A percentile compares a stretch with the other conserved stretches of the same genome.
Evolutionary conservation across 2,888 invertebrate species (phyloP).

Genomic region (Sialis lutaria): DNA sequence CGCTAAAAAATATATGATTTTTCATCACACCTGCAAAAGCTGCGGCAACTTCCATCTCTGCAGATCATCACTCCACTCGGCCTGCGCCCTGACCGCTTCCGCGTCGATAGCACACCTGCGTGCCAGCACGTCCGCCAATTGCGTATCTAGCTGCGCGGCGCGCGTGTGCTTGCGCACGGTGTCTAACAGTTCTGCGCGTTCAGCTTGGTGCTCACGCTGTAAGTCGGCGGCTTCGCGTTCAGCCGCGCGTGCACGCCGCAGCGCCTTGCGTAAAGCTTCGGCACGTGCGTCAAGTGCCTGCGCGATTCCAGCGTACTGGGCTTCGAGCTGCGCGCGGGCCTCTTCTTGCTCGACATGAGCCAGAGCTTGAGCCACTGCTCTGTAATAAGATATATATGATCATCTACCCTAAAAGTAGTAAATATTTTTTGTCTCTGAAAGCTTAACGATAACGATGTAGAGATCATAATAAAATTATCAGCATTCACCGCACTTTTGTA

Average conservation of each 20-base stretch:
- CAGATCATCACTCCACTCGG: conserved; percentile 58
- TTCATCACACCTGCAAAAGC: not conserved
- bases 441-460: no score
- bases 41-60: conserved; percentile 56
- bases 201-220: conserved; percentile 65
- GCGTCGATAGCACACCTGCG: conserved; percentile 25
- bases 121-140: conserved; percentile 40
- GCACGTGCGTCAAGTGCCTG: conserved; percentile 59
- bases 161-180: conserved; percentile 58
- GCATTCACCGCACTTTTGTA: no score
- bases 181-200: conserved; percentile 67
- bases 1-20: no score
- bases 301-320: conserved; percentile 61
- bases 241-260: conserved; percentile 13
- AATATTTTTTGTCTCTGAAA: no score
- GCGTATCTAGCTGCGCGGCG: conserved; percentile 45
- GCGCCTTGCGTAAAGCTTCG: conserved; percentile 34
- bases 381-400: conserved; percentile 14
- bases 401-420: no score
- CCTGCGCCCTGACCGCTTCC: conserved; percentile 45
- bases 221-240: conserved; percentile 60
- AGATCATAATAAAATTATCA: no score
- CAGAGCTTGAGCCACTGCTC: conserved; percentile 36
- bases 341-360: conserved; percentile 46
- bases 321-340: conserved; percentile 48